These are phyloP conservation scores for Sminthurinus signatus DNA, from an alignment of 1,140 invertebrate genomes.

Conservation along the genomic window DNA sequence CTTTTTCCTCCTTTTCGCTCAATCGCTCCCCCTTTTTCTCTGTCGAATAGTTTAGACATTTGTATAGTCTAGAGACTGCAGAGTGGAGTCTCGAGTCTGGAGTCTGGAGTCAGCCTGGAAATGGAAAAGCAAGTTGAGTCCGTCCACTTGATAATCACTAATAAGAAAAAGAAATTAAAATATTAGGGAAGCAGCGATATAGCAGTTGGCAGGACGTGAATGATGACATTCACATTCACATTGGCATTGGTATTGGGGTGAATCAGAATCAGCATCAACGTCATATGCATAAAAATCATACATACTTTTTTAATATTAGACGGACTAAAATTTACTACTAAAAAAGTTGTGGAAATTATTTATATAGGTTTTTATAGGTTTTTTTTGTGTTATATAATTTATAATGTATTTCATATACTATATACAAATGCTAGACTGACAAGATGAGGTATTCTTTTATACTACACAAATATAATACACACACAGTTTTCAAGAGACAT, in stretches of 20 bases:
- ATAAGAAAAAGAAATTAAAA: conserved; percentile 12
- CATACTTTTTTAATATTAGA: neutral
- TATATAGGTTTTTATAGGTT: too few species aligned
- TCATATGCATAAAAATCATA: neutral
- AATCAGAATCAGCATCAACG: neutral
- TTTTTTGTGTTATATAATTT: neutral
- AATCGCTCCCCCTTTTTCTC: too few species aligned
- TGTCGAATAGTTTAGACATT: too few species aligned
- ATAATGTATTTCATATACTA: neutral
- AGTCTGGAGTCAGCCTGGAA: neutral
- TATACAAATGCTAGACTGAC: too few species aligned
- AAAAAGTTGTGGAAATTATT: too few species aligned
- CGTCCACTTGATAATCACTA: neutral
- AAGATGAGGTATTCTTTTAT: too few species aligned
- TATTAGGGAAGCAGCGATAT: neutral
- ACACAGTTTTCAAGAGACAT: too few species aligned
- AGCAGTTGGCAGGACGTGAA: conserved; percentile 15
- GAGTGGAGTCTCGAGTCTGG: neutral
- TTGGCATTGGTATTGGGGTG: too few species aligned
- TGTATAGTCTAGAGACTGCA: too few species aligned
- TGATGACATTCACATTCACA: conserved; percentile 17
- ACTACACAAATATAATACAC: too few species aligned
- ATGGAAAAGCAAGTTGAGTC: neutral
- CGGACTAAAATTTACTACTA: neutral
- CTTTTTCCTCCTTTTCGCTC: too few species aligned